Evolutionary conservation across 2,888 invertebrate species (phyloP).

Genomic region (Drosophila infuscata): DNA sequence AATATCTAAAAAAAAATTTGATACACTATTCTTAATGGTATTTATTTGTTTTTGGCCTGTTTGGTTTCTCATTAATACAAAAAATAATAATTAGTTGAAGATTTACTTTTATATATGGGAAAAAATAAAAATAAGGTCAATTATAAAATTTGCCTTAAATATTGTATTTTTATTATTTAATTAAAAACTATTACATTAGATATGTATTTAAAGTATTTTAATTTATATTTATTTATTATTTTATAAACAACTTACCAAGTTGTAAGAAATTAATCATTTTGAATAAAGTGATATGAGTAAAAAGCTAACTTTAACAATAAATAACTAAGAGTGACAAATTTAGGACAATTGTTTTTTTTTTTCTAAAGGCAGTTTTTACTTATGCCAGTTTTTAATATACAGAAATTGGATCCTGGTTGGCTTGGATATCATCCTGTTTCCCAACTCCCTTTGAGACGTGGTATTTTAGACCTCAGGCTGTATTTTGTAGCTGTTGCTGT

Average conservation of each 20-base stretch:
- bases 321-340: background rate
- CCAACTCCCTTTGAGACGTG: background rate
- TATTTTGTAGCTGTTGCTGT: slow-evolving; percentile 14
- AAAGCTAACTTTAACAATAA: background rate
- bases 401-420: background rate
- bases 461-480: background rate
- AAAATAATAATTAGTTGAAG: background rate
- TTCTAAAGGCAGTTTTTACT: background rate
- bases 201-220: background rate
- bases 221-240: background rate
- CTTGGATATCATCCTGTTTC: background rate
- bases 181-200: background rate
- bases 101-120: too few relatives aligned
- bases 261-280: background rate
- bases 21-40: background rate
- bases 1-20: background rate
- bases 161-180: background rate
- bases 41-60: background rate
- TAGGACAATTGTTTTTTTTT: background rate
- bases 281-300: background rate
- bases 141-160: background rate
- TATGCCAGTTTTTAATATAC: background rate
- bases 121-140: background rate
- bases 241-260: background rate
- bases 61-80: background rate